Base-by-base conservation (phyloP, 2,113 vertebrate species). In the Alexandromys fortis region DNA sequence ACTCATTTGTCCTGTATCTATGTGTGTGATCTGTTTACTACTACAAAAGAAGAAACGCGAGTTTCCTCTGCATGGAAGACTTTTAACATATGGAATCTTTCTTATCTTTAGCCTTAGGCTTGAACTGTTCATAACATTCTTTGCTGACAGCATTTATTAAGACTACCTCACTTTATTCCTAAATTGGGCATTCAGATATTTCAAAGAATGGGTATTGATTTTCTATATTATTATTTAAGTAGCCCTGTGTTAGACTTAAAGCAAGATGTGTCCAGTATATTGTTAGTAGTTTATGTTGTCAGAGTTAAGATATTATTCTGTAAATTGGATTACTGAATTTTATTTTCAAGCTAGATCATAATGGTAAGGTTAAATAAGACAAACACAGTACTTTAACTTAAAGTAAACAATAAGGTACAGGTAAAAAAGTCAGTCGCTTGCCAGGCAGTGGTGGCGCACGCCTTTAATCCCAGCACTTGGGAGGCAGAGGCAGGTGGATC, bases 81-180 rank as follows among this genome's bases (percentile, higher is more conserved):
- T 68, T 97, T 97, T 98, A 97, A 81, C 45, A 95, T 98, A 79
- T 26, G 70, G 4, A 49, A 94, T 97, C 98, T 97, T 97, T 94
- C 92, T 97, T 96, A 96, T 78, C 81, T 67, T 85, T 97, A 91
- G 96, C 94, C 70, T 96, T 97, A 79, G 76, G 93, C 33, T 82
- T 94, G 88, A 96, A 49, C 95, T 98, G 16, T 96, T 45, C 42
- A 73, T 88, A 97, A 96, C 92, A 86, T 96, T 90, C 89, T 95
- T 82, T 52, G 93, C 13, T 81, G 49, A 94, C 65, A 91, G 1
- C 90, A 68, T 94, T 97, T 97, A 52, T 96, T 97, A 94, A 78
- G 45, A 87, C 42, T 89, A 58, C 26, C 61, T 92, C 45, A 96
- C 87, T 90, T 97, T 86, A 68, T 72, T 96, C 78, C 78, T 97